phyloP scores from a whole-genome alignment of 2,113 vertebrate genomes.

The Pachyramphus minor region DNA sequence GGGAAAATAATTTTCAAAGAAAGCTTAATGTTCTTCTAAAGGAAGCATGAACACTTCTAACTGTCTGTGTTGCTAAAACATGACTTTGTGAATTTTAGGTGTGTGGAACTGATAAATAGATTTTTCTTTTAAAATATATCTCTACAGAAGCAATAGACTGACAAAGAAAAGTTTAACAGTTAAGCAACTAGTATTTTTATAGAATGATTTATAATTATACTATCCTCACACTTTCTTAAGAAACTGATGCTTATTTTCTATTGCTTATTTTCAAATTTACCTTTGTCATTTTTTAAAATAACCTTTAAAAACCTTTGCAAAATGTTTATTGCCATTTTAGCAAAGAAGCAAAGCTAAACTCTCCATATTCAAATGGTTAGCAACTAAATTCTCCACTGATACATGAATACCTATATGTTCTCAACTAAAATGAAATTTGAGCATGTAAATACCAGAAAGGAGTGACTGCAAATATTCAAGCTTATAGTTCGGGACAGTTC shows the following conservation, averaged over 20 bases:
- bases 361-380: background rate
- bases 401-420: background rate
- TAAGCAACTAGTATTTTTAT: background rate
- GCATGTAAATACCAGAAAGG: background rate
- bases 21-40: background rate
- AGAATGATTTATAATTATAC: background rate
- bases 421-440: background rate
- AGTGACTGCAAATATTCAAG: background rate
- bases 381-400: background rate
- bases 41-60: background rate
- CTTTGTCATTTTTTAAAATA: background rate
- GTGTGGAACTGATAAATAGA: background rate
- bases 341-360: background rate
- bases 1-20: background rate
- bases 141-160: background rate
- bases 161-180: background rate
- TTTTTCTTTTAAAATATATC: background rate
- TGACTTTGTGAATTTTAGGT: background rate
- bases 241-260: background rate
- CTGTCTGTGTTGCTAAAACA: background rate
- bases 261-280: background rate
- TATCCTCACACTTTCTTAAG: background rate
- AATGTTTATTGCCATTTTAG: background rate
- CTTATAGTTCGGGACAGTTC: background rate
- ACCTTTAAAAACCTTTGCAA: background rate